Base-by-base conservation (phyloP, 37 sponge, comb jelly and placozoan species). In the Spongia lamella region DNA sequence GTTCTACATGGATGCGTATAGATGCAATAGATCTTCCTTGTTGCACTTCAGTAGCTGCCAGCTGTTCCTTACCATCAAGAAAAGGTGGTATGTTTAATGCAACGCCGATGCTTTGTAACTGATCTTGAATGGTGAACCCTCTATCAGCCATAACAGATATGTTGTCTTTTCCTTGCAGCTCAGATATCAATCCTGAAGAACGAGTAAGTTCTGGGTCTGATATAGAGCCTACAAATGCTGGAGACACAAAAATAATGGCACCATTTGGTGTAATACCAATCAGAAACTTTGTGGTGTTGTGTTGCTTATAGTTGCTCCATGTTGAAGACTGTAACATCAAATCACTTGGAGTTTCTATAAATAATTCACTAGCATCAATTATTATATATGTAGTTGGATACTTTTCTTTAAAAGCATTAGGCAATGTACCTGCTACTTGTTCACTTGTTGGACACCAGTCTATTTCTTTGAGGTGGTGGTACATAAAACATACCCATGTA, bases 51-150 rank as follows among this genome's bases (percentile, higher is more conserved):
- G 19, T 38, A 47, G 52, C 51, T 24, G 56, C 21, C 1, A 84
- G 40, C 47, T 78, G 79, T 7, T 21, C 9, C 6, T 56, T 9
- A 31, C 62, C 64, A 20, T 60, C 66, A 2, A 69, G 26, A 25
- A 71, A 68, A 13, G 85, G 79, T n/a, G 85, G 85, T 5, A 78
- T 84, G 47, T 78, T 78, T 0, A 84, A 31, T n/a, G 52, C 69
- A 5, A 78, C 51, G 6, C 68, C 68, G 3, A 69, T 14, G 17
- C 38, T 66, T 0, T 63, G 52, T 39, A 84, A 50, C 56, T 38
- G 38, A 25, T 84, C 85, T 55, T 72, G 50, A 27, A 78, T 70
- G 0, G 79, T 77, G 27, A 83, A 83, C 1, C 84, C 84, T 30
- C 61, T 49, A 21, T 83, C 84, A 9, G 71, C 84, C 70, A 83